phyloP scores from a whole-genome alignment of 2,888 invertebrate genomes.

The Pterobdella sp. region DNA sequence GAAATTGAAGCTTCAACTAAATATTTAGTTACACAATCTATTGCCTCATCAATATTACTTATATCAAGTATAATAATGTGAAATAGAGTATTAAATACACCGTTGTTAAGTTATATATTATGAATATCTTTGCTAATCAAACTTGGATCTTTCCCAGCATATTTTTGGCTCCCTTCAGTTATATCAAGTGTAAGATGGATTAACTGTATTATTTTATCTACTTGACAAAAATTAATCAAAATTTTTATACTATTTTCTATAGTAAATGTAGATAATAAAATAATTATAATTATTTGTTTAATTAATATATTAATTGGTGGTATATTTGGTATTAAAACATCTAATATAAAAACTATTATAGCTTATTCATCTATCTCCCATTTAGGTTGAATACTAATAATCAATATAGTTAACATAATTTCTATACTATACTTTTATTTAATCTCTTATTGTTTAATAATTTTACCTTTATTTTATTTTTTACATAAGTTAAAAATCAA shows the following conservation, averaged over 20 bases:
- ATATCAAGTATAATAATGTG: slow-evolving; percentile 22
- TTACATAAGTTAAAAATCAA: slow-evolving; percentile 17
- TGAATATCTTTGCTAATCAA: slow-evolving; percentile 32
- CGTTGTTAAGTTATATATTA: not conserved
- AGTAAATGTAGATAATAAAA: not conserved
- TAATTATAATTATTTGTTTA: slow-evolving; percentile 7
- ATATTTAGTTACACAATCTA: slow-evolving; percentile 37
- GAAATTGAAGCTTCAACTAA: slow-evolving; percentile 39
- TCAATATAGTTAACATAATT: not conserved
- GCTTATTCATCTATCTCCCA: slow-evolving; percentile 39
- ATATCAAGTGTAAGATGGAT: slow-evolving; percentile 33
- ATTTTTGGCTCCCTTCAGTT: slow-evolving; percentile 37
- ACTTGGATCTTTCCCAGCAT: slow-evolving; percentile 34
- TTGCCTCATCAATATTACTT: slow-evolving; percentile 34
- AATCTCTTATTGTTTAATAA: slow-evolving; percentile 25
- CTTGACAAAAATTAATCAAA: slow-evolving; percentile 34
- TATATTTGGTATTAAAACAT: slow-evolving; percentile 34
- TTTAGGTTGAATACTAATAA: slow-evolving; percentile 36
- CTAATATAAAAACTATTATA: slow-evolving; percentile 34
- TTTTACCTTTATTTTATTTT: slow-evolving; percentile 27
- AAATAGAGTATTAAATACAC: not conserved
- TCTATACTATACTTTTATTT: slow-evolving; percentile 29
- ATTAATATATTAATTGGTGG: slow-evolving; percentile 34
- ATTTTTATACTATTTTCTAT: slow-evolving; percentile 29
- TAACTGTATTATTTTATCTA: slow-evolving; percentile 31